Evolutionary conservation across 64 coral and sea anemone genomes (phyloP).

Genomic region (Montipora foliosa): DNA sequence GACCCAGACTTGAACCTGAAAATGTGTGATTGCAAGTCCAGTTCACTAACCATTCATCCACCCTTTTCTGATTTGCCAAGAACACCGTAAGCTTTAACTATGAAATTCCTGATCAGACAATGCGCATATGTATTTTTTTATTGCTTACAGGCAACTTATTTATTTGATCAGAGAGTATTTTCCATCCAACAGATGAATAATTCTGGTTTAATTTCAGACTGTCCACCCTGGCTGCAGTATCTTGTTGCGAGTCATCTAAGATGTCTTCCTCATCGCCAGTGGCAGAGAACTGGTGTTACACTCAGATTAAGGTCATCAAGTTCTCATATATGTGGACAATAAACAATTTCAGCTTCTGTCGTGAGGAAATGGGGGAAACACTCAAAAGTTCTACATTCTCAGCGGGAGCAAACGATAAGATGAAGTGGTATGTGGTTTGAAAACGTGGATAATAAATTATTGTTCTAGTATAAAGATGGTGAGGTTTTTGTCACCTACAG

Average conservation of each 20-base stretch:
- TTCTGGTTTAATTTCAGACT: neutral
- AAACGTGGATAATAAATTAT: no score
- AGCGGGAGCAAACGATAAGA: slow-evolving; percentile 99
- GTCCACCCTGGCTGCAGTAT: slow-evolving; percentile 90
- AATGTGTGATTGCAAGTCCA: no score
- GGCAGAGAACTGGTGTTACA: slow-evolving; percentile 99
- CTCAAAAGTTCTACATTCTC: slow-evolving; percentile 99
- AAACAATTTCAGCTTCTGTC: slow-evolving; percentile 98
- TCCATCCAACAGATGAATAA: neutral
- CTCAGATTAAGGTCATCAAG: slow-evolving; percentile 99
- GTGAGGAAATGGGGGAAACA: slow-evolving; percentile 99
- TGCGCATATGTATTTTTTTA: no score
- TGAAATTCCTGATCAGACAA: no score
- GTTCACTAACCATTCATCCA: no score
- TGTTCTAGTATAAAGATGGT: no score
- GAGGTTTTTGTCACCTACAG: no score
- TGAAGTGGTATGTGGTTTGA: slow-evolving; percentile 91
- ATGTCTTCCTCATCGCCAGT: slow-evolving; percentile 96
- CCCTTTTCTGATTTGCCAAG: no score
- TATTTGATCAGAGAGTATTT: no score
- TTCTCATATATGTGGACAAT: slow-evolving; percentile 99
- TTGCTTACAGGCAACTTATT: no score
- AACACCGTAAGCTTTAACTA: no score
- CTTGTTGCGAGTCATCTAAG: slow-evolving; percentile 76
- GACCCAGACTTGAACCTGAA: no score